Conservation (phyloP, 2,797 vertebrate genomes). For the Staurois parvus region DNA sequence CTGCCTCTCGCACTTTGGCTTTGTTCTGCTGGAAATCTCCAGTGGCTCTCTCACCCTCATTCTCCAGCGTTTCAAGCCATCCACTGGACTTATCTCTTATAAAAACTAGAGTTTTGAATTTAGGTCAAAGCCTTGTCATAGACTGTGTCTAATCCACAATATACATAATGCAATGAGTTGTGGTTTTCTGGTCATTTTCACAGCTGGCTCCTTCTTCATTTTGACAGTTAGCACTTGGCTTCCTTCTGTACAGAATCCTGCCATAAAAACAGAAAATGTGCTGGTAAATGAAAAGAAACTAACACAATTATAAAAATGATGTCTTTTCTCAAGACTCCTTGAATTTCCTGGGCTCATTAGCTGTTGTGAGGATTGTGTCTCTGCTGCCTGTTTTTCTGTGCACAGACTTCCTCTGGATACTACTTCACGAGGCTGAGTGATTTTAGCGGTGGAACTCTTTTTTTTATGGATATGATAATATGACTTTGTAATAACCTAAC, state of each 20-base stretch:
- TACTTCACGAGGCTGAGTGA: not conserved
- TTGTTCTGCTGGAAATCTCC: too few species aligned
- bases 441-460: not conserved
- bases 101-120: too few species aligned
- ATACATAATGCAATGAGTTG: too few species aligned
- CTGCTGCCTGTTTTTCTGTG: conserved; percentile 21
- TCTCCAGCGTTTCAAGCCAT: too few species aligned
- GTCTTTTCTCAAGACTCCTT: conserved; percentile 30
- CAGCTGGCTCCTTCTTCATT: too few species aligned
- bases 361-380: conserved; percentile 40
- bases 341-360: conserved; percentile 64
- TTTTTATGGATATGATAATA: not conserved
- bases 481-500: not conserved
- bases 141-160: too few species aligned
- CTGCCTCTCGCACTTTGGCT: too few species aligned
- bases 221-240: too few species aligned
- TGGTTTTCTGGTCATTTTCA: too few species aligned
- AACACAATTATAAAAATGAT: conserved; percentile 51
- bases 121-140: too few species aligned
- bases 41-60: too few species aligned
- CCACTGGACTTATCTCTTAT: too few species aligned
- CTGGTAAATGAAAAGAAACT: conserved; percentile 44
- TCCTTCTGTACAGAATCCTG: not conserved
- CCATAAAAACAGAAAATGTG: not conserved
- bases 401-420: conserved; percentile 40